These are phyloP conservation scores for Cynoglossus semilaevis DNA, from an alignment of 2,113 vertebrate species.

Conservation along the genomic window DNA sequence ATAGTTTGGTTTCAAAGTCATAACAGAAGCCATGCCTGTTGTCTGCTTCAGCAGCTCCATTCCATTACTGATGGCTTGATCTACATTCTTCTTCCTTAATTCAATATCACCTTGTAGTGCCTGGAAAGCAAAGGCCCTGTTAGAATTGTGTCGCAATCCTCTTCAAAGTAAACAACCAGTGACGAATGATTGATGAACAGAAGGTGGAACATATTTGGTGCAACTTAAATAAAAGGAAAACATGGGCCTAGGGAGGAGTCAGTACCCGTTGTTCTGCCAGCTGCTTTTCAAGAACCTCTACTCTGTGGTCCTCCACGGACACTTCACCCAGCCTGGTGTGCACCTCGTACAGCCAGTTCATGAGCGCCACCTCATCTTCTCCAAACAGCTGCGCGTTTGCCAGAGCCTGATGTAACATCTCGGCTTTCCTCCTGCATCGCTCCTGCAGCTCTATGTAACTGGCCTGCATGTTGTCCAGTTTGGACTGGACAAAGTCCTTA, in stretches of 20 bases:
- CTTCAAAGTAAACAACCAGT: background rate
- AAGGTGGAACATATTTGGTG: conserved; percentile 47
- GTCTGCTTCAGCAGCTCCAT: conserved; percentile 95
- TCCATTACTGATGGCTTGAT: conserved; percentile 90
- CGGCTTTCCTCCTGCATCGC: conserved; percentile 84
- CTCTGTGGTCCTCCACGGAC: conserved; percentile 83
- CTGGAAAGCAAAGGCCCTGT: conserved; percentile 65
- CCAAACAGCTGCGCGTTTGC: conserved; percentile 95
- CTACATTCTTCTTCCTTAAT: conserved; percentile 87
- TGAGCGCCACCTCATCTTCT: conserved; percentile 93
- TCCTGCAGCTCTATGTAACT: conserved; percentile 92
- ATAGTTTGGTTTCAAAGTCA: background rate
- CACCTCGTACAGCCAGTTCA: conserved; percentile 95
- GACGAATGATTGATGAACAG: conserved; percentile 8
- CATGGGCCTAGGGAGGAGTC: conserved; percentile 53
- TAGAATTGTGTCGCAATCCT: conserved; percentile 10
- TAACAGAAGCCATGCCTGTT: conserved; percentile 78
- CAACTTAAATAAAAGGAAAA: conserved; percentile 58
- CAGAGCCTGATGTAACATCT: conserved; percentile 90
- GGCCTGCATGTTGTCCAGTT: conserved; percentile 86
- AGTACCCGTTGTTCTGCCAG: conserved; percentile 90
- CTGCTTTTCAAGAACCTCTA: conserved; percentile 84
- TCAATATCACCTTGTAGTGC: conserved; percentile 89
- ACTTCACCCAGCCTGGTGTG: conserved; percentile 83
- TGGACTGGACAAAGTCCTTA: conserved; percentile 91